Percentiles rank a stretch among this genome's conserved stretches.
phyloP scores from a whole-genome alignment of 1,140 invertebrate species.

The Drosophila persimilis region DNA sequence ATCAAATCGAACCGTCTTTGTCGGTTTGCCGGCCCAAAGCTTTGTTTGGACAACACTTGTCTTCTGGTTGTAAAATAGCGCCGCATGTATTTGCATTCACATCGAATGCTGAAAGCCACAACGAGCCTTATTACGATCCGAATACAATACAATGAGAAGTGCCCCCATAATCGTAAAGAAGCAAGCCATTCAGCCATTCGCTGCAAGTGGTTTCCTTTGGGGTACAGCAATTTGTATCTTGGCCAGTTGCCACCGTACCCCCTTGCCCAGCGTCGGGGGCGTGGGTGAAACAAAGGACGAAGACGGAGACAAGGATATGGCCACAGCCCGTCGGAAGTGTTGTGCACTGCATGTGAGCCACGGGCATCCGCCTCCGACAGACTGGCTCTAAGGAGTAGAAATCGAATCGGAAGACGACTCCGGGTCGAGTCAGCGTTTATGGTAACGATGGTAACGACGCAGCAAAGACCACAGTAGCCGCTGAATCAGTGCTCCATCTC shows the following conservation, averaged over 20 bases:
- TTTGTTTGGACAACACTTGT: conserved; percentile 54
- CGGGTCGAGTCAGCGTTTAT: background rate
- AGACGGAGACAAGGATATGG: background rate
- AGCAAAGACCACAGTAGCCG: too few species aligned
- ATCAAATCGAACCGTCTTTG: conserved; percentile 44
- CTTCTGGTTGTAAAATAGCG: conserved; percentile 35
- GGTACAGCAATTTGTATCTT: conserved; percentile 29
- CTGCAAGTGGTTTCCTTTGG: background rate
- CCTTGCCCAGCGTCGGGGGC: too few species aligned
- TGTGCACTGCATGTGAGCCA: conserved; percentile 13
- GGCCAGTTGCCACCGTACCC: conserved; percentile 13
- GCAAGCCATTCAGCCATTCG: conserved; percentile 64
- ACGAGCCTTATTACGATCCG: conserved; percentile 49
- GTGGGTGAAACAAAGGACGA: background rate
- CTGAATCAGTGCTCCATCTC: too few species aligned
- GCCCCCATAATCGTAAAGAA: conserved; percentile 65
- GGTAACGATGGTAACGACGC: too few species aligned
- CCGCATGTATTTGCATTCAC: conserved; percentile 68
- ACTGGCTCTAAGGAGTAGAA: conserved; percentile 20
- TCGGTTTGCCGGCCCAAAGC: background rate
- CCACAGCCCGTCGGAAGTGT: conserved; percentile 28
- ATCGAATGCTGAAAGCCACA: conserved; percentile 68
- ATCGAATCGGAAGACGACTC: conserved; percentile 29
- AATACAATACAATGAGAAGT: conserved; percentile 28
- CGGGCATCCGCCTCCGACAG: background rate